Evolutionary conservation across 1,140 invertebrate genomes (phyloP).

Genomic region (Bemisia tabaci): DNA sequence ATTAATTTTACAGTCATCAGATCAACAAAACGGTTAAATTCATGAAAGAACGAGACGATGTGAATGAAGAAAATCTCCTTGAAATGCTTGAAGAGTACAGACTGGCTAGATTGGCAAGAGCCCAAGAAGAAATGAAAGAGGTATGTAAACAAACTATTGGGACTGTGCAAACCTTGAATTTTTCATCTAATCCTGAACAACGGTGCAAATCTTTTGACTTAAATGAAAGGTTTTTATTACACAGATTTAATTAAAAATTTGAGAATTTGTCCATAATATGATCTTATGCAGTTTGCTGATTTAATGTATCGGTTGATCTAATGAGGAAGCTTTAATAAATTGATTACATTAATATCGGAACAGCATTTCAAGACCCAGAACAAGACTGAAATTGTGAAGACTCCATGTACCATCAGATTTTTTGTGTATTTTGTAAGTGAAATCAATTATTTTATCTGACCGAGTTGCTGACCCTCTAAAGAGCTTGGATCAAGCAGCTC

Average conservation of each 20-base stretch:
- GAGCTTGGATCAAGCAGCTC: too few relatives aligned
- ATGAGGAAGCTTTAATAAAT: too few relatives aligned
- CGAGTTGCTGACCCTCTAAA: too few relatives aligned
- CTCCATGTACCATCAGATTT: too few relatives aligned
- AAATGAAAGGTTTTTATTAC: background rate
- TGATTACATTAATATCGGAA: too few relatives aligned
- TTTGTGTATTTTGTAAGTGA: too few relatives aligned
- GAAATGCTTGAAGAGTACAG: slow-evolving; percentile 13
- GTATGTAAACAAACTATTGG: slow-evolving; percentile 12
- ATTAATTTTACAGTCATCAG: slow-evolving; percentile 17
- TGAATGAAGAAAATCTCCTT: slow-evolving; percentile 13
- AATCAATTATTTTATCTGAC: too few relatives aligned
- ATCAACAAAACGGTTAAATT: slow-evolving; percentile 16
- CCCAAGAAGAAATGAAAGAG: slow-evolving; percentile 14
- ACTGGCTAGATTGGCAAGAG: background rate
- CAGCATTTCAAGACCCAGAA: too few relatives aligned
- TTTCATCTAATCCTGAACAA: background rate
- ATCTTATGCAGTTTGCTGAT: too few relatives aligned
- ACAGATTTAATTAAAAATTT: background rate
- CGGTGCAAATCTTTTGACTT: background rate
- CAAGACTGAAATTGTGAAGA: too few relatives aligned
- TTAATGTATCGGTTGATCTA: too few relatives aligned
- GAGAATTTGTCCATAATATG: too few relatives aligned
- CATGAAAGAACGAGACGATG: slow-evolving; percentile 11
- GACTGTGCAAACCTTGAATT: background rate